Conservation (phyloP, 2,113 vertebrate species). For the Phodopus roborovskii region DNA sequence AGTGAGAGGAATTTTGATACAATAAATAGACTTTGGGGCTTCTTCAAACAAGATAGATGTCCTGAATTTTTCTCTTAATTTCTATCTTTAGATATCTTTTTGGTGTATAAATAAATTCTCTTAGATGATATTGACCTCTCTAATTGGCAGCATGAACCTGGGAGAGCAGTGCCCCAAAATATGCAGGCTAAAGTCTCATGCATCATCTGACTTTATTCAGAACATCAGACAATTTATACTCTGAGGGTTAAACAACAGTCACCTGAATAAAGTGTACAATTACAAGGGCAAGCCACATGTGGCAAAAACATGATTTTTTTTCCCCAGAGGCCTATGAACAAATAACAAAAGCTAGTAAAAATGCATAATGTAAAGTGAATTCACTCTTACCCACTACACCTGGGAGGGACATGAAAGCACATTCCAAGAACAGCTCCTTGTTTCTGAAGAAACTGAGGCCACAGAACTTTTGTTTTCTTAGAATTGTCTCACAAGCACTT, state of each 20-base stretch:
- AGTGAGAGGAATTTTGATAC: constrained; percentile 5
- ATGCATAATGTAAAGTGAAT: not conserved
- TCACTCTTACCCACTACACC: not conserved
- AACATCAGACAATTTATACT: not conserved
- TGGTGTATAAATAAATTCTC: constrained; percentile 65
- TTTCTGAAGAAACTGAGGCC: not conserved
- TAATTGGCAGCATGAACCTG: not conserved
- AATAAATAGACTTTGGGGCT: not conserved
- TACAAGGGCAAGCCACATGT: not conserved
- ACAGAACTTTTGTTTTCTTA: not conserved
- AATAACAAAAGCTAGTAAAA: not conserved
- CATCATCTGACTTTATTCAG: not conserved
- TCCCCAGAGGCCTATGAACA: not conserved
- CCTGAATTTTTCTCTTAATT: constrained; percentile 32
- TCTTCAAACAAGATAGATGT: constrained; percentile 55
- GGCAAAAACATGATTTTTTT: not conserved
- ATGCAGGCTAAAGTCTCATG: not conserved
- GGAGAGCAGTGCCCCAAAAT: not conserved
- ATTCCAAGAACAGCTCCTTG: not conserved
- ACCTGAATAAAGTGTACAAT: not conserved
- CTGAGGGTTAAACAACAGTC: not conserved
- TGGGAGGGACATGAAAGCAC: not conserved
- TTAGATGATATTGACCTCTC: constrained; percentile 14
- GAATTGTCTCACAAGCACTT: not conserved
- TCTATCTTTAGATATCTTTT: constrained; percentile 37